Base-by-base conservation (phyloP, 2,113 vertebrate species). In the Tychaedon coryphoeus region DNA sequence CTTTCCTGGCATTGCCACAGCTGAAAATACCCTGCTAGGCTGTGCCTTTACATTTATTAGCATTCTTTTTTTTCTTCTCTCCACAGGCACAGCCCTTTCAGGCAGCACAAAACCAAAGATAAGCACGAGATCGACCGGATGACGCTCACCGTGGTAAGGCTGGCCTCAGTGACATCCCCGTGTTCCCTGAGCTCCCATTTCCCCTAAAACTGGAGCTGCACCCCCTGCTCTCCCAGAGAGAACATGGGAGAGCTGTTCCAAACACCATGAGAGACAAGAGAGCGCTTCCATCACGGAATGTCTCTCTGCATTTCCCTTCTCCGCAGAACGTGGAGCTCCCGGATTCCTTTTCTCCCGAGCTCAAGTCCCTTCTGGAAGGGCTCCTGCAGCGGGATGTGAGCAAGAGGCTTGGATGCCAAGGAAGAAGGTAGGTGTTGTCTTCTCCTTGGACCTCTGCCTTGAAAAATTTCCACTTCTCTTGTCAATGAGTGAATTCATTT, bases 51-150 rank as follows among this genome's bases (percentile, higher is more conserved):
- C 38, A 22, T 48, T 61, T 58, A 43, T 18, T 45, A 24, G 67
- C 67, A 36, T 45, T 25, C 15, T 28, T 66, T 4, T 50, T 50
- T 53, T 60, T 62, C 62, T 95, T 88, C 4, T 80, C 50, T 66
- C 73, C 38, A 8, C 97, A 99, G 99, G 64, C 99, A 99, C 98
- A 99, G 99, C 97, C 99, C 99, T 57, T 99, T 99, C 98, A 98
- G 99, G 81, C 99, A 99, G 92, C 99, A 99, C 97, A 99, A 99
- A 98, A 99, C 99, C 98, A 99, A 99, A 99, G 99, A 99, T 92
- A 99, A 99, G 98, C 99, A 99, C 3, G 99, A 99, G 98, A 99
- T 99, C 4, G 99, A 99, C 98, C 98, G 99, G 85, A 99, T 99
- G 99, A 99, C 99, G 0, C 99, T 99, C 84, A 99, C 99, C 17